Evolutionary conservation across 92 coral and sea anemone genomes (phyloP).

Genomic region (Epizoanthus stellaris): DNA sequence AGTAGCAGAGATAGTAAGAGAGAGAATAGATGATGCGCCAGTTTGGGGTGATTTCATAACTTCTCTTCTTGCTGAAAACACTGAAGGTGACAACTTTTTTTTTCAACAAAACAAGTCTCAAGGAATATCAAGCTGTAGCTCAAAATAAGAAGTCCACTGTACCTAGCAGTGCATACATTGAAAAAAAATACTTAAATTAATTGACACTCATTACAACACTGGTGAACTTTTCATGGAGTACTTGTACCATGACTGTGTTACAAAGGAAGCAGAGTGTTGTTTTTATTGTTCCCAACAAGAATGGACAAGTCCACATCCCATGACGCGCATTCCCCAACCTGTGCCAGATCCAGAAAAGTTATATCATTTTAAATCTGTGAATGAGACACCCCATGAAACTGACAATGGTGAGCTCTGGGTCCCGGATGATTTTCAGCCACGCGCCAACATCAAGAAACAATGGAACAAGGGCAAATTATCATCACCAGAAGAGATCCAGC

Average conservation of each 20-base stretch:
- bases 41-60: constrained; percentile 43
- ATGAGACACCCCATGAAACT: constrained; percentile 34
- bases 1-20: constrained; percentile 47
- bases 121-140: constrained; percentile 24
- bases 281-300: constrained; percentile 23
- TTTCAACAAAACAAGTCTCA: constrained; percentile 23
- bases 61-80: constrained; percentile 15
- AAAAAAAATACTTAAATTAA: constrained; percentile 33
- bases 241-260: constrained; percentile 20
- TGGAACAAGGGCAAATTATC: constrained; percentile 46
- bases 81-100: constrained; percentile 22
- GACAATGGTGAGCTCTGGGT: constrained; percentile 28
- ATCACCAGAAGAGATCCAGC: constrained; percentile 37
- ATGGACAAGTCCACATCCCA: constrained; percentile 39
- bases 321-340: constrained; percentile 41
- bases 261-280: constrained; percentile 14
- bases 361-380: constrained; percentile 26
- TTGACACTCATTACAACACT: constrained; percentile 31
- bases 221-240: constrained; percentile 41
- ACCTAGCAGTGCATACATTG: constrained; percentile 57
- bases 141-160: constrained; percentile 31
- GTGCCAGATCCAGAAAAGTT: constrained; percentile 35
- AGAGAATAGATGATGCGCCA: constrained; percentile 69
- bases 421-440: constrained; percentile 54
- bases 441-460: constrained; percentile 51